A percentile compares a stretch with the other conserved stretches of the same genome.
Conservation (phyloP, 92 coral and sea anemone species). For the Scolanthus callimorphus region DNA sequence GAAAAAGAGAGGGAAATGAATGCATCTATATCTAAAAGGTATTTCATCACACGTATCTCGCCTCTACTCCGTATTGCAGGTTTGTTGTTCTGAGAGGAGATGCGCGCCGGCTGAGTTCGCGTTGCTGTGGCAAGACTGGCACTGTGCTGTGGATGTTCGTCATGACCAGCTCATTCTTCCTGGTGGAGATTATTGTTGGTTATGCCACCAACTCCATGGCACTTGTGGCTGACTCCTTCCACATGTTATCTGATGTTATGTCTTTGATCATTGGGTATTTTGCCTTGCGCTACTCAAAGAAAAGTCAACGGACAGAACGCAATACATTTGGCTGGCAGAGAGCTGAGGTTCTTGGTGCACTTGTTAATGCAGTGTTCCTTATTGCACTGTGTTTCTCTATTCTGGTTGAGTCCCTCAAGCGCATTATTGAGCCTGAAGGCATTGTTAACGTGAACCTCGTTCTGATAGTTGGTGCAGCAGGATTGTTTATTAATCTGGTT, state of each 20-base stretch:
- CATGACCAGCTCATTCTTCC: conserved; percentile 74
- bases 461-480: conserved; percentile 75
- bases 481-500: conserved; percentile 68
- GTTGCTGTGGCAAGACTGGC: conserved; percentile 77
- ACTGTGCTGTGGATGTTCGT: conserved; percentile 83
- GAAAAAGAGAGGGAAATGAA: too few species aligned
- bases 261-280: conserved; percentile 89
- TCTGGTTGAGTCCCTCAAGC: conserved; percentile 84
- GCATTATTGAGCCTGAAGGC: conserved; percentile 62
- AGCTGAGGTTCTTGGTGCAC: conserved; percentile 96
- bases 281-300: conserved; percentile 91
- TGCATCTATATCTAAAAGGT: too few species aligned
- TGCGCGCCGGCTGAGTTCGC: too few species aligned
- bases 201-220: conserved; percentile 96
- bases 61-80: too few species aligned
- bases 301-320: conserved; percentile 73
- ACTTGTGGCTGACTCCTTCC: conserved; percentile 93
- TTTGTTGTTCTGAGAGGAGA: too few species aligned
- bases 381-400: conserved; percentile 96
- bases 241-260: conserved; percentile 96
- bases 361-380: conserved; percentile 92
- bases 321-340: conserved; percentile 99
- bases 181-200: conserved; percentile 95
- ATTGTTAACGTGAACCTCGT: conserved; percentile 68
- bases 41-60: too few species aligned